A percentile compares a stretch with the other conserved stretches of the same genome.
phyloP scores from a whole-genome alignment of 2,113 vertebrate genomes.

The Ictalurus furcatus region DNA sequence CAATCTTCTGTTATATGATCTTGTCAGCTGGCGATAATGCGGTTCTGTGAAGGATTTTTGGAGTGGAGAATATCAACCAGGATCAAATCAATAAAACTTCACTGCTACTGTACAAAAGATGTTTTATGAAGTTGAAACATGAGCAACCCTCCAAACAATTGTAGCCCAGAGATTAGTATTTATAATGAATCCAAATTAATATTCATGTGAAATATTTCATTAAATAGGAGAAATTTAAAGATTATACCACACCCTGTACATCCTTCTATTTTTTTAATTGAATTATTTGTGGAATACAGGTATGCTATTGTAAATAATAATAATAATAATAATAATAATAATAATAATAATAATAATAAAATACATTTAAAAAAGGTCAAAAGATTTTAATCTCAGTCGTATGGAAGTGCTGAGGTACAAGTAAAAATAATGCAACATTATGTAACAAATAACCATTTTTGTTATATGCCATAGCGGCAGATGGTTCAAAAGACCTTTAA shows the following conservation, averaged over 20 bases:
- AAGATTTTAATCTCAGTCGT: neutral
- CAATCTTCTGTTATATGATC: slow-evolving; percentile 1
- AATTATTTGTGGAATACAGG: neutral
- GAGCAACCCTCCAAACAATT: neutral
- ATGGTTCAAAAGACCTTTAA: neutral
- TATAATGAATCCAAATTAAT: neutral
- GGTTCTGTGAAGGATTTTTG: neutral
- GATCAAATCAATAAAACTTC: neutral
- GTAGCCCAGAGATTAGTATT: neutral
- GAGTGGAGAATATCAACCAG: neutral
- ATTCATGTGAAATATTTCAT: neutral
- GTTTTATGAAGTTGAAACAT: neutral
- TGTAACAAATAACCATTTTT: neutral
- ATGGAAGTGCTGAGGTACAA: neutral
- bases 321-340: too few relatives aligned
- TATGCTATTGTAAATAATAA: neutral
- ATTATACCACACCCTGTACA: neutral
- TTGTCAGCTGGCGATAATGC: neutral
- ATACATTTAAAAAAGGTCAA: too few relatives aligned
- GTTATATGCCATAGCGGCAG: too few relatives aligned
- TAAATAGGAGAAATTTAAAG: neutral
- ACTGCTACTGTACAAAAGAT: neutral
- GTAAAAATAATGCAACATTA: neutral
- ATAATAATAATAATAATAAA: too few relatives aligned
- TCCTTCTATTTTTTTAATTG: neutral